Evolutionary conservation across 2,113 vertebrate genomes (phyloP), one percentile per base, ranked within the genome.

Genomic region (Antennarius striatus): DNA sequence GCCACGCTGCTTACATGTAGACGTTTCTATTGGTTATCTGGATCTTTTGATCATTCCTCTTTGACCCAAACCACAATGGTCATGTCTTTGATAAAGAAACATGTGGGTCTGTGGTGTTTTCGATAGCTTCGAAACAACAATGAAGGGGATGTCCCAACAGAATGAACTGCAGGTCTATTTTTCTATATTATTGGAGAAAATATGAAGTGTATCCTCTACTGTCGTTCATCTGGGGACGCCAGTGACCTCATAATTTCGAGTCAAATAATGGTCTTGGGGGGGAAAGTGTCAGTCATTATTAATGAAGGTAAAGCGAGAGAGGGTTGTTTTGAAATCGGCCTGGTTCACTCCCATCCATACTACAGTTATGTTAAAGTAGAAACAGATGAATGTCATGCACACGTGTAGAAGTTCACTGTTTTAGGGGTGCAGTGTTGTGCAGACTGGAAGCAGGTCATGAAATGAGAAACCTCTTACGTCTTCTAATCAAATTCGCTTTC

Each of bases 341-440:
- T 17, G 68, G 52, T 65, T 69, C 29, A 39, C 39, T 73, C 75
- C 62, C 49, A 62, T 64, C 16, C 12, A 46, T 50, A 54, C 50
- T 60, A 51, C 39, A 45, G 11, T 55, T 14, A 51, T 29, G 12
- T 59, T 53, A 43, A 67, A 88, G 74, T 45, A 58, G 64, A 83
- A 77, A 69, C 84, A 86, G 75, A 76, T 82, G 77, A 70, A 51
- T 52, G 42, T 29, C 12, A 17, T 63, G 30, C 15, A 42, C 47
- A 51, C 16, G 36, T 36, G 5, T 63, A 43, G 50, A 63, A 30
- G 45, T 47, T 1, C 45, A 47, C 12, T 45, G 8, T 12, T 5
- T 16, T 48, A 10, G 36, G 4, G 5, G 17, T 8, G 62, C 45
- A 36, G 52, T 36, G 28, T 1, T 9, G 39, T 1, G 2, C 4